Conservation (phyloP, 2,113 vertebrate species). For the rat (Rattus norvegicus) region GRCr8 NC_086020.1:240443001-240443500, state of each 20-base stretch:
- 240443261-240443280: too few relatives aligned
- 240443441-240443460: not conserved
- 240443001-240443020: not conserved
- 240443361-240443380: too few relatives aligned
- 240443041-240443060: not conserved
- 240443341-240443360: too few relatives aligned
- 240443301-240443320: too few relatives aligned
- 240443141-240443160: not conserved
- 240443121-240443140: not conserved
- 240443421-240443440: too few relatives aligned
- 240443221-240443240: not conserved
- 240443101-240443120: not conserved
- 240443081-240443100: not conserved
- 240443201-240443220: not conserved
- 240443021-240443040: not conserved
- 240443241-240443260: not conserved
- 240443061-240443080: not conserved
- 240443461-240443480: not conserved
- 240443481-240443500: conserved; percentile 6
- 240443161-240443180: not conserved
- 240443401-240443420: too few relatives aligned
- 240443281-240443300: too few relatives aligned
- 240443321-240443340: too few relatives aligned
- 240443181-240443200: not conserved
- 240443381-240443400: too few relatives aligned